These are phyloP conservation scores for Tetraodon nigroviridis DNA, from an alignment of 2,113 vertebrate genomes.

Conservation along the genomic window DNA sequence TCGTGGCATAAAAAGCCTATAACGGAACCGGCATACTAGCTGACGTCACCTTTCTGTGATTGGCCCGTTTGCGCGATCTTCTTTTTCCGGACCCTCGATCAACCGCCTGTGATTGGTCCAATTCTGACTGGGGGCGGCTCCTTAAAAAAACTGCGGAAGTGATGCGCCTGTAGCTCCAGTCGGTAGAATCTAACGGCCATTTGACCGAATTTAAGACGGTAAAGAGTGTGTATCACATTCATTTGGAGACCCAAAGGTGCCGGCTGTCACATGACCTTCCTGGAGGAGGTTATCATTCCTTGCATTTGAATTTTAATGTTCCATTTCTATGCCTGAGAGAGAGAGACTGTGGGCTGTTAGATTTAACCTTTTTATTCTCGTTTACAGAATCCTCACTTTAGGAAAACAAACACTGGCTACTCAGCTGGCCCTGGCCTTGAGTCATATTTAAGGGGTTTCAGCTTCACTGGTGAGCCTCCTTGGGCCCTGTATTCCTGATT, in stretches of 20 bases:
- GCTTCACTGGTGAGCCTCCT: slow-evolving; percentile 73
- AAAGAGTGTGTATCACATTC: no score
- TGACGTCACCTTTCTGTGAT: slow-evolving; percentile 11
- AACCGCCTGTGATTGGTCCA: not conserved
- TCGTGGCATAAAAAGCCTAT: slow-evolving; percentile 36
- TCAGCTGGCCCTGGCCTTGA: slow-evolving; percentile 67
- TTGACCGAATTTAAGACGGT: not conserved
- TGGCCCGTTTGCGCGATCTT: slow-evolving; percentile 22
- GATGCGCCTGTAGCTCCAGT: no score
- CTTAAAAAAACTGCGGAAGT: not conserved
- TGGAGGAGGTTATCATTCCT: no score
- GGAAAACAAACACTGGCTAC: slow-evolving; percentile 62
- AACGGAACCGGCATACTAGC: slow-evolving; percentile 53
- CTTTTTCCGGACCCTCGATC: accelerated
- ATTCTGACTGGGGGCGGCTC: not conserved
- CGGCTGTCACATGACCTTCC: no score
- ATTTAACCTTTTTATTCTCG: not conserved
- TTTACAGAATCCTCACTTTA: slow-evolving; percentile 62
- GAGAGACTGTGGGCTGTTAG: no score
- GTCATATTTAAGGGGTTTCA: slow-evolving; percentile 72
- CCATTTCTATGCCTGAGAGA: no score
- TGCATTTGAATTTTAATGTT: no score
- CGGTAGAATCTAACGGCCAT: no score
- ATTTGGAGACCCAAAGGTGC: no score
- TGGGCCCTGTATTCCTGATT: slow-evolving; percentile 67